Evolutionary conservation across 2,888 invertebrate species (phyloP).

Genomic region (Pristionchus fissidentatus): DNA sequence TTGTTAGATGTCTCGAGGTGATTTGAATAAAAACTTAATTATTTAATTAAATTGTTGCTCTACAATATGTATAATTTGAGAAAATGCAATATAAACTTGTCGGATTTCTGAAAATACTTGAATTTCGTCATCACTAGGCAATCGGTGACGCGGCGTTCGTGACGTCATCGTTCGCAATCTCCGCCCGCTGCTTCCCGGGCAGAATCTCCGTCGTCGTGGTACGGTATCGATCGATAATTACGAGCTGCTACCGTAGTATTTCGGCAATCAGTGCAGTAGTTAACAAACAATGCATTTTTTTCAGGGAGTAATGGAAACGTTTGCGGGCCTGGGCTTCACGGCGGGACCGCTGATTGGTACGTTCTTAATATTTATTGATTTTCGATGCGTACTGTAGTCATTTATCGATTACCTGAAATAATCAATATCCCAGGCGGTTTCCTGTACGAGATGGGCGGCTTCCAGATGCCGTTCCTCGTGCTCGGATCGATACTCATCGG

Average conservation of each 20-base stretch:
- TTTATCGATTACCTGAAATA: background rate
- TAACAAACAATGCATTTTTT: background rate
- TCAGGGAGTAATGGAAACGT: slow-evolving; percentile 80
- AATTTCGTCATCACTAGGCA: slow-evolving; percentile 46
- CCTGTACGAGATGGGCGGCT: slow-evolving; percentile 53
- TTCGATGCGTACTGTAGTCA: background rate
- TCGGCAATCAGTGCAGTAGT: slow-evolving; percentile 75
- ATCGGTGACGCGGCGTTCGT: slow-evolving; percentile 75
- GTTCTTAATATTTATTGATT: slow-evolving; percentile 5
- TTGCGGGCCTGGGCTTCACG: slow-evolving; percentile 89
- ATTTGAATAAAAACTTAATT: no score
- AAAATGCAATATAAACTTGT: background rate
- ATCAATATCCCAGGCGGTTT: slow-evolving; percentile 38
- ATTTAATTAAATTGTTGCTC: no score
- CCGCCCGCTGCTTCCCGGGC: slow-evolving; percentile 77
- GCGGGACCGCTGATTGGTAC: slow-evolving; percentile 89
- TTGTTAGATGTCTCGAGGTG: slow-evolving; percentile 73
- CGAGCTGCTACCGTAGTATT: no score
- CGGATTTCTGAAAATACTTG: no score
- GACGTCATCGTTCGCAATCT: slow-evolving; percentile 77
- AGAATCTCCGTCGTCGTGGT: slow-evolving; percentile 77
- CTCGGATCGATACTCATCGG: slow-evolving; percentile 68
- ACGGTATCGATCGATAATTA: no score
- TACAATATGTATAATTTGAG: no score
- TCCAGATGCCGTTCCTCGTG: slow-evolving; percentile 68